Evolutionary conservation across 2,888 invertebrate genomes (phyloP).

Genomic region (Elegia similella): DNA sequence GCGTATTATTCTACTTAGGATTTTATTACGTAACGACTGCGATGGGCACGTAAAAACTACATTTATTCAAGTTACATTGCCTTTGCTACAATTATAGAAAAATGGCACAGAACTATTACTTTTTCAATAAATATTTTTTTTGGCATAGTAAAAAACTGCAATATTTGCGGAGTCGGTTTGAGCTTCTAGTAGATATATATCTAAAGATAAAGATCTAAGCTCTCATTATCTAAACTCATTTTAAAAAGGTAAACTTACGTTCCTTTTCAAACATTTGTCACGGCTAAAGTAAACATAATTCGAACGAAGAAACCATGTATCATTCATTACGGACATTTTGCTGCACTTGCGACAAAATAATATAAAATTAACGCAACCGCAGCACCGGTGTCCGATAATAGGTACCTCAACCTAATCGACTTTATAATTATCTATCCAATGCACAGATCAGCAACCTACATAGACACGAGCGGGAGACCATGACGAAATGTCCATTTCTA

Average conservation of each 20-base stretch:
- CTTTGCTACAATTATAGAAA: too few species aligned
- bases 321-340: conserved; percentile 25
- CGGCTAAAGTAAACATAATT: background rate
- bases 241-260: too few species aligned
- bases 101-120: too few species aligned
- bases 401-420: conserved; percentile 19
- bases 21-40: background rate
- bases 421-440: background rate
- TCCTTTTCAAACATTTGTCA: too few species aligned
- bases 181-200: too few species aligned
- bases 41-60: too few species aligned
- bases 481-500: conserved; percentile 42
- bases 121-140: too few species aligned
- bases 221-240: too few species aligned
- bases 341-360: conserved; percentile 32
- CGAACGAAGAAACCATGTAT: conserved; percentile 5
- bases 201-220: too few species aligned
- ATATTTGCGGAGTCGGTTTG: too few species aligned
- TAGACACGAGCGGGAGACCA: conserved; percentile 15
- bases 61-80: too few species aligned
- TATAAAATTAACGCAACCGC: conserved; percentile 38
- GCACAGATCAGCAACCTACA: background rate
- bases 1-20: background rate
- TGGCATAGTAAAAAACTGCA: too few species aligned
- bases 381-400: conserved; percentile 29